phyloP scores from a whole-genome alignment of 2,888 invertebrate genomes.

The Achlya flavicornis region DNA sequence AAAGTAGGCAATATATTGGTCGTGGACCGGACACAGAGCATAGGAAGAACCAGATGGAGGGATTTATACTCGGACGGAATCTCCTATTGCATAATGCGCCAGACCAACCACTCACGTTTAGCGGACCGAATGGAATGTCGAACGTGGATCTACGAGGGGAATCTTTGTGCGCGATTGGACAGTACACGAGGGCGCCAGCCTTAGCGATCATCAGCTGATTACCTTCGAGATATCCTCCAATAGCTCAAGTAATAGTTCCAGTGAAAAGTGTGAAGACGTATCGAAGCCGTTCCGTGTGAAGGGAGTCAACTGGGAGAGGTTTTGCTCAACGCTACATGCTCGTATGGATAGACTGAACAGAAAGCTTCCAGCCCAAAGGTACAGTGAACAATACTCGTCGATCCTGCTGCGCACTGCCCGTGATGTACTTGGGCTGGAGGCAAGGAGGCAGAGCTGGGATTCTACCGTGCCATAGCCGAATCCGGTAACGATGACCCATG shows the following conservation, averaged over 20 bases:
- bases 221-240: slow-evolving; percentile 11
- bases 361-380: slow-evolving; percentile 13
- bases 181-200: slow-evolving; percentile 21
- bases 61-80: slow-evolving; percentile 22
- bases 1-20: slow-evolving; percentile 18
- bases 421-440: slow-evolving; percentile 13
- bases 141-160: slow-evolving; percentile 27
- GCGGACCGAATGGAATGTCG: too few species aligned
- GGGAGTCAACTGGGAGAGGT: not conserved
- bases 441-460: too few species aligned
- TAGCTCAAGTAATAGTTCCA: not conserved
- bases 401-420: slow-evolving; percentile 16
- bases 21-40: slow-evolving; percentile 19
- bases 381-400: not conserved
- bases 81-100: too few species aligned
- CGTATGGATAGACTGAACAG: not conserved
- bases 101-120: too few species aligned
- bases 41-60: slow-evolving; percentile 19
- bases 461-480: too few species aligned
- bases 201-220: slow-evolving; percentile 31
- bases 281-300: slow-evolving; percentile 9
- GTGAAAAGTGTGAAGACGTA: not conserved
- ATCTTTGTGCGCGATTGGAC: slow-evolving; percentile 20
- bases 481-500: too few species aligned
- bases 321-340: not conserved